A percentile compares a stretch with the other conserved stretches of the same genome.
phyloP scores from a whole-genome alignment of 2,888 invertebrate genomes.

The Melinaea marsaeus region DNA sequence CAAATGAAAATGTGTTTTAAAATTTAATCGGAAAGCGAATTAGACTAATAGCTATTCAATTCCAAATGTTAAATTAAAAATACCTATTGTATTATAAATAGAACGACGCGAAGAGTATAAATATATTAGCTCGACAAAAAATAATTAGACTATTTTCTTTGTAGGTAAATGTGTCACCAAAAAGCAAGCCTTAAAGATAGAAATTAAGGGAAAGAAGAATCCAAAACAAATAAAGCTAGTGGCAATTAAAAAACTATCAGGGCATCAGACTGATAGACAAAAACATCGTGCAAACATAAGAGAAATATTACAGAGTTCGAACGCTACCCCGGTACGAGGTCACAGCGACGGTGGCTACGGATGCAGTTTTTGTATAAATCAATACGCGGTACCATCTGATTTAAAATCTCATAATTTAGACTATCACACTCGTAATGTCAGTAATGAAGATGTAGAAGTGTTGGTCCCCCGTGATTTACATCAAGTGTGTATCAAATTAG shows the following conservation, averaged over 20 bases:
- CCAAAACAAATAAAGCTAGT: conserved; percentile 19
- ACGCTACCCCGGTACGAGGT: conserved; percentile 45
- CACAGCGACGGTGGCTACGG: conserved; percentile 38
- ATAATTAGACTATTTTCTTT: conserved; percentile 29
- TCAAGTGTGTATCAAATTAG: conserved; percentile 43
- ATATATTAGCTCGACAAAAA: conserved; percentile 5
- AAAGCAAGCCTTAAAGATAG: conserved; percentile 12
- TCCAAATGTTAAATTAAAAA: no score
- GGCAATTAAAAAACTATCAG: conserved; percentile 20
- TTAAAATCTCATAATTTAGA: conserved; percentile 42
- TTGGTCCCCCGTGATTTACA: conserved; percentile 30
- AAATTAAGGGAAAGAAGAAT: conserved; percentile 18
- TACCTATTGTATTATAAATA: background rate
- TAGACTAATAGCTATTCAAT: no score
- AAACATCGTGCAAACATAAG: conserved; percentile 34
- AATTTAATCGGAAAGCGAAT: no score
- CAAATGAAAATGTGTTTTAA: no score
- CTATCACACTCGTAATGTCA: conserved; percentile 33
- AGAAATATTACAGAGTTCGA: conserved; percentile 38
- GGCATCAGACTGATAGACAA: conserved; percentile 30
- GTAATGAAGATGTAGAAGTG: conserved; percentile 31
- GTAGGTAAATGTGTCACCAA: conserved; percentile 29
- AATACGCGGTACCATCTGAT: conserved; percentile 36
- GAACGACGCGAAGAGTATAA: background rate
- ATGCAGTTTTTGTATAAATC: conserved; percentile 41